Evolutionary conservation across 2,113 vertebrate genomes (phyloP).

Genomic region (Geococcyx californianus): DNA sequence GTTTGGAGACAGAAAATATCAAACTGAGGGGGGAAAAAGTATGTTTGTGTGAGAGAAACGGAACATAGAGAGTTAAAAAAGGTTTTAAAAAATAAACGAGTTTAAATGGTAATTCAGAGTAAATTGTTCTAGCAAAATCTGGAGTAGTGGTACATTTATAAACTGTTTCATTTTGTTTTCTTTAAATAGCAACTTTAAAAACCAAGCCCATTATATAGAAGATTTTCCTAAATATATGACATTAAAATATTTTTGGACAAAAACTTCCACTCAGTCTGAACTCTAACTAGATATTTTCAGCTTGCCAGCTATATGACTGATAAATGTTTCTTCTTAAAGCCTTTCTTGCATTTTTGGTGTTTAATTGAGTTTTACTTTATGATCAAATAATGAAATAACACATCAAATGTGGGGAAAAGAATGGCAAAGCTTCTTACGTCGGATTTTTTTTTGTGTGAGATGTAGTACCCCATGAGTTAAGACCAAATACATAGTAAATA

Average conservation of each 20-base stretch:
- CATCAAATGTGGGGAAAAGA: neutral
- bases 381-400: neutral
- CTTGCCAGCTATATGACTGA: neutral
- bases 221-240: neutral
- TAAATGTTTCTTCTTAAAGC: neutral
- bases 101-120: neutral
- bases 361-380: neutral
- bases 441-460: neutral
- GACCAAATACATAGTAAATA: neutral
- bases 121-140: neutral
- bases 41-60: neutral
- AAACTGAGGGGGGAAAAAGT: rapidly evolving
- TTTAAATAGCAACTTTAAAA: neutral
- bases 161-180: neutral
- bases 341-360: neutral
- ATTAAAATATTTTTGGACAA: neutral
- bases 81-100: neutral
- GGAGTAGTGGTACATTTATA: neutral
- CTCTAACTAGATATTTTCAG: neutral
- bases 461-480: neutral
- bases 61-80: neutral
- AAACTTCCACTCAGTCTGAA: neutral
- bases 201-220: neutral
- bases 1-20: neutral
- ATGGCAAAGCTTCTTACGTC: neutral